Evolutionary conservation across 2,797 vertebrate species (phyloP).

Genomic region (Coregonus sp.): DNA sequence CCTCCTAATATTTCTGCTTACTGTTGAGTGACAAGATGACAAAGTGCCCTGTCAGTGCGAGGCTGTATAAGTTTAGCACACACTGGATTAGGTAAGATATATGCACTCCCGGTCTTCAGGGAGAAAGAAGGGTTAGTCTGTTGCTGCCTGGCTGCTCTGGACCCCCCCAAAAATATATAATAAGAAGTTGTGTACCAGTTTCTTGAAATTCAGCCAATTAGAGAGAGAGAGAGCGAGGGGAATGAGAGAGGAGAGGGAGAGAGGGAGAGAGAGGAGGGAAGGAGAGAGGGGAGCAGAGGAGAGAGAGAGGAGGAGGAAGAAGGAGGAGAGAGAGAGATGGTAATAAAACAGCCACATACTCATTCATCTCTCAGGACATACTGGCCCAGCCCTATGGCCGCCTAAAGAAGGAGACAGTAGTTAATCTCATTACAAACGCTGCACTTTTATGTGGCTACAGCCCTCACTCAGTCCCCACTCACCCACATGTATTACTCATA

Average conservation of each 20-base stretch:
- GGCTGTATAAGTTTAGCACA: neutral
- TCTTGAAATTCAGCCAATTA: constrained; percentile 59
- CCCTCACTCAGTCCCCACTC: constrained; percentile 40
- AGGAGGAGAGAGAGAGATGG: neutral
- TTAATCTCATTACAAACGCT: constrained; percentile 50
- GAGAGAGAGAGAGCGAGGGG: neutral
- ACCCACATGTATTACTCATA: constrained; percentile 42
- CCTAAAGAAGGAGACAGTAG: constrained; percentile 39
- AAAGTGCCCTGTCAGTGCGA: constrained; percentile 34
- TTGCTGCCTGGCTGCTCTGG: constrained; percentile 39
- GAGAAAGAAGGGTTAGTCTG: constrained; percentile 52
- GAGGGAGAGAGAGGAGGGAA: constrained; percentile 10
- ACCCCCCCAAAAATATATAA: constrained; percentile 42
- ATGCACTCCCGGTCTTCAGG: constrained; percentile 44
- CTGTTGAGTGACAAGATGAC: constrained; percentile 51
- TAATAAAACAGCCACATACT: constrained; percentile 54
- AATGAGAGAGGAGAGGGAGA: too few species aligned
- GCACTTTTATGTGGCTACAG: constrained; percentile 40
- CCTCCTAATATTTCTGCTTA: constrained; percentile 47
- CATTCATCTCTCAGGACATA: constrained; percentile 53
- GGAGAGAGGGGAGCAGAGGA: constrained; percentile 16
- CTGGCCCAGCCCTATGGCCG: constrained; percentile 1
- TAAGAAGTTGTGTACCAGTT: constrained; percentile 59
- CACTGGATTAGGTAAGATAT: constrained; percentile 41
- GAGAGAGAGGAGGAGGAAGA: too few species aligned